Base-by-base conservation (phyloP, 2,888 invertebrate genomes). In the Baccha elongata region DNA sequence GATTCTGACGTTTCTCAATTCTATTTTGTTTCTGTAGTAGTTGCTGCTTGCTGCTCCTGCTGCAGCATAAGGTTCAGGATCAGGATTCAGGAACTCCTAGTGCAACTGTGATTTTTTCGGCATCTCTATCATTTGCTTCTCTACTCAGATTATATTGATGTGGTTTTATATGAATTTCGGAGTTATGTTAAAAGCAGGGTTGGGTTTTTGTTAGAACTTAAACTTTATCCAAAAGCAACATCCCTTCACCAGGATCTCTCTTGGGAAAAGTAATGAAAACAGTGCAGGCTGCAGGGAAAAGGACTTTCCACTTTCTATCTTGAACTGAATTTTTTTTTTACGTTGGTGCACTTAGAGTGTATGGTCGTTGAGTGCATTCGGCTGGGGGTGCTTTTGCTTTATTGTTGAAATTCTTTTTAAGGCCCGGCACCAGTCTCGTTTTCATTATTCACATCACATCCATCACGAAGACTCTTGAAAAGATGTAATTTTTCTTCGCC, bases 401-500 rank as follows among this genome's bases (percentile, higher is more conserved):
- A 4, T 23, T 23, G 23, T 23, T 23, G 23, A 35, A 35, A 35
- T 3, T 40, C 8, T 13, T 19, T 37, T 55, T 37, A 48, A n/a
- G 15, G 17, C 69, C 26, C 46, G 29, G 23, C 55, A 15, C 4
- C 29, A 42, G 35, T 44, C 32, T 11, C 23, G 50, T 42, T 44
- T 29, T 32, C 6, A 23, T 29, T 6, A 5, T 19, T 53, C 15
- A 32, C 72, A 68, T 68, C 62, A 68, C n/a, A 55, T 64, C 48
- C 35, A 42, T n/a, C n/a, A 8, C 5, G 17, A 46, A 17, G 8
- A 7, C 73, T 60, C 46, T 73, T 72, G 53, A 62, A 42, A 50
- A 40, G 53, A 72, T 65, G 72, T 60, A 52, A 65, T 65, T 67
- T 37, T 52, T 72, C 67, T 21, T 60, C 67, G 13, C 68, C 32